Conservation (phyloP, 2,888 invertebrate genomes). For the Agonopterix subpropinquella region DNA sequence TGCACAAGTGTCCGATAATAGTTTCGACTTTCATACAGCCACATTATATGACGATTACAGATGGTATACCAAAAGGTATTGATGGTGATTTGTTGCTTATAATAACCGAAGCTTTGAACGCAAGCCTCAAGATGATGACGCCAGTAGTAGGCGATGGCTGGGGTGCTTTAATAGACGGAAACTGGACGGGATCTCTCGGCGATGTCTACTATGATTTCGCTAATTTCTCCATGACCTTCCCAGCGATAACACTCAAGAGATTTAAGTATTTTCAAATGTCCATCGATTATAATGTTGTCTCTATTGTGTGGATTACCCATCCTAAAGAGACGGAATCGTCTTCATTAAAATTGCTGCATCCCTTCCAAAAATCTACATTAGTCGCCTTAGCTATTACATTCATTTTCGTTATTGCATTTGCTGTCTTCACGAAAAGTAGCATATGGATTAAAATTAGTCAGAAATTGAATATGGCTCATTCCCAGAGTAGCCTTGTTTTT, state of each 20-base stretch:
- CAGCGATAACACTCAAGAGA: conserved; percentile 40
- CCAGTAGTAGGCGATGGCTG: conserved; percentile 44
- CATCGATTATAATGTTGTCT: conserved; percentile 25
- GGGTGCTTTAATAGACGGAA: conserved; percentile 40
- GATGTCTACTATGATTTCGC: conserved; percentile 48
- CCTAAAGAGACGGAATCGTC: conserved; percentile 35
- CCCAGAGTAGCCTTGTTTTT: conserved; percentile 30
- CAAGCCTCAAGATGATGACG: conserved; percentile 38
- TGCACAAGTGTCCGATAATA: conserved; percentile 40
- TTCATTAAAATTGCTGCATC: conserved; percentile 47
- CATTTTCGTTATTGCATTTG: conserved; percentile 29
- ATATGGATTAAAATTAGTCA: conserved; percentile 20
- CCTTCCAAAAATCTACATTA: conserved; percentile 33
- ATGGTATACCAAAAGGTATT: conserved; percentile 37
- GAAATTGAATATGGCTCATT: conserved; percentile 12
- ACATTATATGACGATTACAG: conserved; percentile 43
- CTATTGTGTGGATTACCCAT: conserved; percentile 48
- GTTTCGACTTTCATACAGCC: conserved; percentile 48
- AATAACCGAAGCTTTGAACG: conserved; percentile 41
- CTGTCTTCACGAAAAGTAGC: conserved; percentile 28
- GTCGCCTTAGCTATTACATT: conserved; percentile 37
- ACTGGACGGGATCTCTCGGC: conserved; percentile 55
- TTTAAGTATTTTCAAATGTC: conserved; percentile 47
- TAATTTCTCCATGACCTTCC: conserved; percentile 58
- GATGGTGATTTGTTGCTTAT: conserved; percentile 49